These are phyloP conservation scores for Embidobia sp. DNA, from an alignment of 2,888 invertebrate species.

Conservation along the genomic window DNA sequence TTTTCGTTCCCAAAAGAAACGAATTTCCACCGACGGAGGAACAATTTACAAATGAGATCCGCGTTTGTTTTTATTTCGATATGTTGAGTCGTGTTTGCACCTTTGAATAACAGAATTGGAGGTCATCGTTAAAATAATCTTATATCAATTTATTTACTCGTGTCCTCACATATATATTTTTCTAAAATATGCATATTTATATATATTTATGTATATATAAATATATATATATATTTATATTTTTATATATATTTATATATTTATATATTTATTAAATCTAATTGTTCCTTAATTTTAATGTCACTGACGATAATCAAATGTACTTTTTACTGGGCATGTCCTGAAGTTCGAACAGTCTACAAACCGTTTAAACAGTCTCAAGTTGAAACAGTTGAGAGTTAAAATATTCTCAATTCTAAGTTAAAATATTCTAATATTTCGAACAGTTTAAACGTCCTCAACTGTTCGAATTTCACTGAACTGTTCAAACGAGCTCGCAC, in stretches of 20 bases:
- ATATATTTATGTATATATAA: slow-evolving; percentile 15
- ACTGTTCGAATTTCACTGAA: too few species aligned
- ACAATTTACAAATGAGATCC: slow-evolving; percentile 23
- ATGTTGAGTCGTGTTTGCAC: slow-evolving; percentile 19
- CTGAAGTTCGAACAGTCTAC: too few species aligned
- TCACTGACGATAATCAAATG: slow-evolving; percentile 25
- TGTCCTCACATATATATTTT: not conserved
- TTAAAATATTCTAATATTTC: too few species aligned
- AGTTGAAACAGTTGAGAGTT: too few species aligned
- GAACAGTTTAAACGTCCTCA: too few species aligned
- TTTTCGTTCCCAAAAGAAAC: not conserved
- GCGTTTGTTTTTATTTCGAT: slow-evolving; percentile 15
- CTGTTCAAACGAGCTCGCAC: too few species aligned
- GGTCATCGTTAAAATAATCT: slow-evolving; percentile 16
- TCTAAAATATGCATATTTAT: not conserved
- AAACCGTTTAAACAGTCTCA: too few species aligned
- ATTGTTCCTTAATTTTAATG: slow-evolving; percentile 24
- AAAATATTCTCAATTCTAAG: too few species aligned
- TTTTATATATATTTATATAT: not conserved
- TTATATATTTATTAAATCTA: not conserved
- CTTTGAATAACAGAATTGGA: not conserved
- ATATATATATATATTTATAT: slow-evolving; percentile 1
- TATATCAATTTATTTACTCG: slow-evolving; percentile 20
- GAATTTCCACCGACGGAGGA: slow-evolving; percentile 11
- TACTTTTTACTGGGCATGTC: too few species aligned